Conservation (phyloP, 2,888 invertebrate genomes). For the Formica aserva region DNA sequence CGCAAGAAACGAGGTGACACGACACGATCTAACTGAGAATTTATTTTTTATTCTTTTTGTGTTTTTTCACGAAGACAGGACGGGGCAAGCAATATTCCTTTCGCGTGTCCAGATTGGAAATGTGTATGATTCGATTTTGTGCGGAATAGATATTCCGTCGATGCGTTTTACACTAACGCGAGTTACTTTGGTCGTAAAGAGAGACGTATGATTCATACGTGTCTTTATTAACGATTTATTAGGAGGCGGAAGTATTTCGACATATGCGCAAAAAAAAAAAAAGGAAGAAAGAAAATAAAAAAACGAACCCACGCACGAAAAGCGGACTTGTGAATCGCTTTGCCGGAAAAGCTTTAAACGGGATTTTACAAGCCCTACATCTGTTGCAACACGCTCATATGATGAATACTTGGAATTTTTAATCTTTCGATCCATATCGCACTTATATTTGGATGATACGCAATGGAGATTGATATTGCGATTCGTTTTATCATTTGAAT, state of each 20-base stretch:
- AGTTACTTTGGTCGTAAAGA: conserved; percentile 21
- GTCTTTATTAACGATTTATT: conserved; percentile 52
- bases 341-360: neutral
- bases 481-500: neutral
- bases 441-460: neutral
- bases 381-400: neutral
- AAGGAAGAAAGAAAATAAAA: neutral
- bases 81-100: conserved; percentile 3
- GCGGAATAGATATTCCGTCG: neutral
- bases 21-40: neutral
- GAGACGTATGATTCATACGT: conserved; percentile 48
- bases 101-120: conserved; percentile 20
- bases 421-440: conserved; percentile 13
- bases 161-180: conserved; percentile 29
- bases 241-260: conserved; percentile 55
- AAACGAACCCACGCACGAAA: conserved; percentile 48
- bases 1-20: neutral
- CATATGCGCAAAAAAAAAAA: neutral
- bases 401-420: conserved; percentile 6
- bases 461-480: neutral
- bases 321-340: conserved; percentile 15
- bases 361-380: conserved; percentile 13
- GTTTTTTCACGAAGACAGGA: conserved; percentile 10
- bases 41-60: conserved; percentile 42
- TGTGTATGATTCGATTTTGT: neutral